A percentile compares a stretch with the other conserved stretches of the same genome.
phyloP scores from a whole-genome alignment of 92 coral and sea anemone genomes.

The Heteractis magnifica region DNA sequence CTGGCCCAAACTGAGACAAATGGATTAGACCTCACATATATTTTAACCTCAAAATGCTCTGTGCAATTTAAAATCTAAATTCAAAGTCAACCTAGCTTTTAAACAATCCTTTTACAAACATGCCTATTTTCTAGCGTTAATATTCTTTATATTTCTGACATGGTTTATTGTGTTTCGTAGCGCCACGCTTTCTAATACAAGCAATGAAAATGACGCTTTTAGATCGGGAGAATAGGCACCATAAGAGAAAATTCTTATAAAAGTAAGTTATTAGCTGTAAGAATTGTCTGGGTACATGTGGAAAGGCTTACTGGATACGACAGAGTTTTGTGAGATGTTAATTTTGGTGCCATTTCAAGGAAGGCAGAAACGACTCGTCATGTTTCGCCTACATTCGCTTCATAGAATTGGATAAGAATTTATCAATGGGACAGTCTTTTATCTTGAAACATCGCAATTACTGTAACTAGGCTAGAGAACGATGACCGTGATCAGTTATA shows the following conservation, averaged over 20 bases:
- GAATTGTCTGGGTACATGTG: neutral
- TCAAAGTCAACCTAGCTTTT: neutral
- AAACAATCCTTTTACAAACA: neutral
- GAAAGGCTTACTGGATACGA: neutral
- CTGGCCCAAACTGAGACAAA: conserved; percentile 8
- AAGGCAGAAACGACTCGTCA: neutral
- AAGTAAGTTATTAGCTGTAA: neutral
- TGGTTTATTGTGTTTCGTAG: too few species aligned
- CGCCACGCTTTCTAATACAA: too few species aligned
- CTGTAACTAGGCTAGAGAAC: neutral
- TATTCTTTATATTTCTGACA: too few species aligned
- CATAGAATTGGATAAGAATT: too few species aligned
- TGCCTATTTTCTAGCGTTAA: too few species aligned
- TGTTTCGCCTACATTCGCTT: too few species aligned
- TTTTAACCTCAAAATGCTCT: neutral
- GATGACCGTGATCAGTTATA: neutral
- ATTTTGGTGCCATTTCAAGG: neutral
- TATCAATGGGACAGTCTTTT: too few species aligned
- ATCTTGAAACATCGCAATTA: too few species aligned
- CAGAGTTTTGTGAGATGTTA: neutral
- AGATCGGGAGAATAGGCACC: too few species aligned
- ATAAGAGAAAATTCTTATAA: too few species aligned
- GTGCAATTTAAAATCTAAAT: neutral
- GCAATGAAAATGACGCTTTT: too few species aligned
- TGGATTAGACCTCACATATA: conserved; percentile 1